Base-by-base conservation (phyloP, 2,797 vertebrate genomes). In the Chiroxiphia lanceolata region DNA sequence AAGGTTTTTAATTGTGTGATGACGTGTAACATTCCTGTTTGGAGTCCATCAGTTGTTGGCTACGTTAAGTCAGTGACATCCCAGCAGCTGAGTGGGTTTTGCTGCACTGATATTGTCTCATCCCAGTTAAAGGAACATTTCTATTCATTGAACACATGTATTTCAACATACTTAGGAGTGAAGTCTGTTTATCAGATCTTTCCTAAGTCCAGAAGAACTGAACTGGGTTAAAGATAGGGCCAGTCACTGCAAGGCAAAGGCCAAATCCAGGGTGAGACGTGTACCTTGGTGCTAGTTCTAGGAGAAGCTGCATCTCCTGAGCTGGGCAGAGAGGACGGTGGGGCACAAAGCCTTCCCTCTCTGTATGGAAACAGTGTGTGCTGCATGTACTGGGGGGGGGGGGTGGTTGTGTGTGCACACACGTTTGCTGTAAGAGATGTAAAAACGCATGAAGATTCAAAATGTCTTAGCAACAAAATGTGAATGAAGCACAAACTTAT, bases 401-500 rank as follows among this genome's bases (percentile, higher is more conserved):
- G 11, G 38, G 11, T n/a, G 38, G 12, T 6, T 40, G 13, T 20
- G 15, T n/a, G 3, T 10, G 4, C 7, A 6, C 17, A 6, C 33
- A 15, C 2, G 0, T 3, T 15, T 44, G 45, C 19, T 3, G 2
- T 11, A 11, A 31, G 3, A 54, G 18, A 15, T 33, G 23, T 10
- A 8, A 44, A 53, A 45, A 51, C 25, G 15, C 7, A 2, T 1
- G 14, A 44, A 17, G 33, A 18, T 60, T 78, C 64, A 57, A 38
- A 86, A 74, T 83, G 74, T 59, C 57, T 47, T 63, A n/a, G 63
- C 38, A 78, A 77, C 89, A 92, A 90, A 90, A 78, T 42, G 23
- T 71, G 91, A 93, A 93, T 90, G 91, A 96, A 96, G 82, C 83
- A 57, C 74, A 83, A 89, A 82, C 57, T 53, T 83, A 56, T 3